Conservation (phyloP, 2,888 invertebrate species). For the Choreutis nemorana region DNA sequence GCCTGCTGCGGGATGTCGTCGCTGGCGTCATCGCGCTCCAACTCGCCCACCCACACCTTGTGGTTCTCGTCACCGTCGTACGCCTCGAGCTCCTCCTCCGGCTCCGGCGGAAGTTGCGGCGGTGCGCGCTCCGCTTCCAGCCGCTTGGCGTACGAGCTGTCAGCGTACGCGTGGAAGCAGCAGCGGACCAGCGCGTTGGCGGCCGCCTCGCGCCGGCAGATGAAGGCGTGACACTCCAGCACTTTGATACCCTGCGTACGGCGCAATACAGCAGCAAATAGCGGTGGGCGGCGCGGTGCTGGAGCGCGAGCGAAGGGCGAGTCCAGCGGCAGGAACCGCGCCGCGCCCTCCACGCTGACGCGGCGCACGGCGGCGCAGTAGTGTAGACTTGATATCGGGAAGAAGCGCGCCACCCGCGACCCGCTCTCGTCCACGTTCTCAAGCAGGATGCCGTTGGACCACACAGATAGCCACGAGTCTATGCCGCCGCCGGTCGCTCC, state of each 20-base stretch:
- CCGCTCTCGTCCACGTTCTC: slow-evolving; percentile 97
- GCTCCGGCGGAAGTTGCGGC: slow-evolving; percentile 39
- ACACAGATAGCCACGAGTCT: slow-evolving; percentile 96
- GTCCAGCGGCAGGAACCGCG: slow-evolving; percentile 92
- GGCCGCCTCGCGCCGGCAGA: slow-evolving; percentile 95
- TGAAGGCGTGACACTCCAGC: slow-evolving; percentile 98
- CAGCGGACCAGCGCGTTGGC: slow-evolving; percentile 97
- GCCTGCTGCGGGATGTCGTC: slow-evolving; percentile 70
- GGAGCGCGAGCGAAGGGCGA: slow-evolving; percentile 95
- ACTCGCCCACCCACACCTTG: slow-evolving; percentile 91
- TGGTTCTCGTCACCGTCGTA: slow-evolving; percentile 94
- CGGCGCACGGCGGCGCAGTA: slow-evolving; percentile 96
- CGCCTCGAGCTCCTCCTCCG: slow-evolving; percentile 80
- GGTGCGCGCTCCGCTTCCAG: slow-evolving; percentile 70
- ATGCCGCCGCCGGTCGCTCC: slow-evolving; percentile 90
- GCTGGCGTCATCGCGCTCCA: slow-evolving; percentile 77
- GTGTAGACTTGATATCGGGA: slow-evolving; percentile 93
- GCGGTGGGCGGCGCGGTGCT: slow-evolving; percentile 92
- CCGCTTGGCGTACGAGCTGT: slow-evolving; percentile 90
- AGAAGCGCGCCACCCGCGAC: slow-evolving; percentile 93
- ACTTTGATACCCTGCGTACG: slow-evolving; percentile 97
- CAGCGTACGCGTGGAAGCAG: slow-evolving; percentile 97
- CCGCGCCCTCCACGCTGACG: slow-evolving; percentile 78
- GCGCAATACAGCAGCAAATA: slow-evolving; percentile 95
- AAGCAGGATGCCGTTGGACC: slow-evolving; percentile 93